phyloP scores from a whole-genome alignment of 2,888 invertebrate genomes.

The Nymphalis c-album region DNA sequence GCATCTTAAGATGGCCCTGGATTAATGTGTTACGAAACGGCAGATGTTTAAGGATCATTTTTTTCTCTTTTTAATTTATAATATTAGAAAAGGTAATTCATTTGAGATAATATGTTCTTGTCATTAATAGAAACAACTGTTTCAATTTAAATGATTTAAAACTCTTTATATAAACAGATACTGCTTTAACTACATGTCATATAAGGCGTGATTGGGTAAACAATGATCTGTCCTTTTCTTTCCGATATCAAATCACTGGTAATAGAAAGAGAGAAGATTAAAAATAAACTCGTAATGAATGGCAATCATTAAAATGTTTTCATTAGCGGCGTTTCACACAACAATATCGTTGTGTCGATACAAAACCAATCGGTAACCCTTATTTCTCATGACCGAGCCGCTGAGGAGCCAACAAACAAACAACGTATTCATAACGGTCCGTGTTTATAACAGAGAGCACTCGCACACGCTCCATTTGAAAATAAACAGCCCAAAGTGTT shows the following conservation, averaged over 20 bases:
- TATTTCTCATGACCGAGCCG: constrained; percentile 53
- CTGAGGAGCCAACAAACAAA: constrained; percentile 52
- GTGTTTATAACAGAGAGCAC: constrained; percentile 64
- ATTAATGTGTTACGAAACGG: constrained; percentile 44
- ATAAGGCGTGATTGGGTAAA: not conserved
- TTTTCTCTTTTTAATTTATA: not conserved
- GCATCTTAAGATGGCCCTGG: constrained; percentile 40
- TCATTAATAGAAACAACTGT: too few relatives aligned
- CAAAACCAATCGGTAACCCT: constrained; percentile 49
- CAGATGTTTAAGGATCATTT: constrained; percentile 44
- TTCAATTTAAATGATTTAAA: not conserved
- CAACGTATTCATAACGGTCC: constrained; percentile 49
- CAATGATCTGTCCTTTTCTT: not conserved
- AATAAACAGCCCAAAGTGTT: constrained; percentile 71
- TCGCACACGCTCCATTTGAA: constrained; percentile 66
- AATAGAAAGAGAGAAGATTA: not conserved
- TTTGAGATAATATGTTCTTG: not conserved
- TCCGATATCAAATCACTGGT: not conserved
- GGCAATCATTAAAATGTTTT: constrained; percentile 28
- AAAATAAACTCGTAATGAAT: constrained; percentile 15
- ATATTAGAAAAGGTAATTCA: constrained; percentile 4
- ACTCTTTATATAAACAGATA: not conserved
- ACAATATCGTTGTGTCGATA: not conserved
- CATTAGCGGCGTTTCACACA: constrained; percentile 34
- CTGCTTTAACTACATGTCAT: too few relatives aligned